Evolutionary conservation across 2,113 vertebrate species (phyloP).

Genomic region (Cebus imitator): DNA sequence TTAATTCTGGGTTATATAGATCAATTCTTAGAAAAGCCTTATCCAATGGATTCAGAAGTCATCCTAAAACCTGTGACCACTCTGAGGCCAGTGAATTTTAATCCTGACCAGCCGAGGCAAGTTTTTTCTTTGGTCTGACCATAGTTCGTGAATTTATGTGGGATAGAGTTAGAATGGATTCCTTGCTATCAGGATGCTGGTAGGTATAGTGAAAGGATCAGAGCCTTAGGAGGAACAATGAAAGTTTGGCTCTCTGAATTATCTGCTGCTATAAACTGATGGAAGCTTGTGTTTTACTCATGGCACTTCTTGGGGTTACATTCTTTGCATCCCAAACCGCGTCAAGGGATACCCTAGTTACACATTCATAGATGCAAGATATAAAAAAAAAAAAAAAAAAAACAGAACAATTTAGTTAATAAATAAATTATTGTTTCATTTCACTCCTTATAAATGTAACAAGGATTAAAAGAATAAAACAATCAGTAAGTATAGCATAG

Average conservation of each 20-base stretch:
- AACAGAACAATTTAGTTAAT: background rate
- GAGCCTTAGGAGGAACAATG: background rate
- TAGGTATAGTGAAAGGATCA: background rate
- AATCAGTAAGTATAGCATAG: background rate
- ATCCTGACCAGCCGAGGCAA: background rate
- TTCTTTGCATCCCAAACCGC: background rate
- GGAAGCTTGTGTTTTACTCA: background rate
- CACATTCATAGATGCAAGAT: background rate
- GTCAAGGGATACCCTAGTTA: background rate
- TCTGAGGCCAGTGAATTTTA: background rate
- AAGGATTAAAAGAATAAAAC: background rate
- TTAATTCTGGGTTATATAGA: background rate
- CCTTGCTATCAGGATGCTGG: background rate
- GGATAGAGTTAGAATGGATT: background rate
- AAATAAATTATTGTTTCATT: background rate
- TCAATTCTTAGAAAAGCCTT: background rate
- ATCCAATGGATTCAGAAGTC: background rate
- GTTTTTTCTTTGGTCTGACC: background rate
- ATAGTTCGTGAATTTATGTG: background rate
- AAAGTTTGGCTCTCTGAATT: background rate
- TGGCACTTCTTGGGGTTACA: background rate
- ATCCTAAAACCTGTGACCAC: background rate
- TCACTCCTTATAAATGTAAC: background rate
- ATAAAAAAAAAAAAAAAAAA: background rate
- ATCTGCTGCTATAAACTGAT: background rate